phyloP scores from a whole-genome alignment of 2,888 invertebrate genomes.

The Formica aserva region DNA sequence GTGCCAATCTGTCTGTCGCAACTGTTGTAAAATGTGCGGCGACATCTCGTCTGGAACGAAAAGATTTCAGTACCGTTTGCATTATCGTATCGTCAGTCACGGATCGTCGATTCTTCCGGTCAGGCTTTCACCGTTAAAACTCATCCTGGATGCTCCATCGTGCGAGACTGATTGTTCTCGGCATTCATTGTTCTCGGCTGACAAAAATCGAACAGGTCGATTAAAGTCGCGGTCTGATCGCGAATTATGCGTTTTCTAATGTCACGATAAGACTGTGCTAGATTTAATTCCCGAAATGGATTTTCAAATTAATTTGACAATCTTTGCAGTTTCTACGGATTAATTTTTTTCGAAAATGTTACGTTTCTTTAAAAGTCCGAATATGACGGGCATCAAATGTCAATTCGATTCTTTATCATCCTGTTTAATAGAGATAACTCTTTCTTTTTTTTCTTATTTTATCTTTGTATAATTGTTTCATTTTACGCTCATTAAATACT shows the following conservation, averaged over 20 bases:
- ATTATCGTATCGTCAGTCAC: slow-evolving; percentile 73
- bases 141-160: slow-evolving; percentile 76
- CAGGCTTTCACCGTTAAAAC: slow-evolving; percentile 77
- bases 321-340: neutral
- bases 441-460: neutral
- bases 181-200: slow-evolving; percentile 69
- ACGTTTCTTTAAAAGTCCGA: neutral
- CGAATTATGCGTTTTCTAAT: slow-evolving; percentile 56
- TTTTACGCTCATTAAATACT: neutral
- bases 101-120: slow-evolving; percentile 78
- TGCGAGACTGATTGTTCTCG: slow-evolving; percentile 70
- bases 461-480: neutral
- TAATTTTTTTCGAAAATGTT: neutral
- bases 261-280: neutral
- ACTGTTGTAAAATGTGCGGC: slow-evolving; percentile 27
- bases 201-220: slow-evolving; percentile 69
- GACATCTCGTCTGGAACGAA: slow-evolving; percentile 53
- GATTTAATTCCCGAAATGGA: neutral
- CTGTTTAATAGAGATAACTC: neutral
- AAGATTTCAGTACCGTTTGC: slow-evolving; percentile 70
- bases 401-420: neutral
- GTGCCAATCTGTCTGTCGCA: slow-evolving; percentile 22
- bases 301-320: neutral
- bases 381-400: neutral
- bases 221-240: slow-evolving; percentile 56